Evolutionary conservation across 2,113 vertebrate species (phyloP).

Genomic region (Dascyllus trimaculatus): DNA sequence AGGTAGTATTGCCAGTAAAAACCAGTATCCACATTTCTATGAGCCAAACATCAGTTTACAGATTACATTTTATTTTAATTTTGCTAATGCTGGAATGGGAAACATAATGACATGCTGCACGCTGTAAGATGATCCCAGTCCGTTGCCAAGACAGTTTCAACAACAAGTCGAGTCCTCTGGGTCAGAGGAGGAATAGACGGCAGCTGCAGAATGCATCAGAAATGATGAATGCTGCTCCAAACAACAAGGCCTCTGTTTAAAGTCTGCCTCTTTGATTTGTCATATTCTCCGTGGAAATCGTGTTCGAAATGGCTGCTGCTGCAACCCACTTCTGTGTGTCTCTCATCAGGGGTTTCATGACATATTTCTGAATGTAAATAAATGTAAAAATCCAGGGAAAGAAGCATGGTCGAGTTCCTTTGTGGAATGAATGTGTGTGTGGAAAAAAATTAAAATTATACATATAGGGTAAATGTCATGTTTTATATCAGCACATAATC

Average conservation of each 20-base stretch:
- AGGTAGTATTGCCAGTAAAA: background rate
- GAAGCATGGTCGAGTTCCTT: background rate
- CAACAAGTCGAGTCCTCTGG: constrained; percentile 31
- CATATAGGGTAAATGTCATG: no score
- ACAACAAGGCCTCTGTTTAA: constrained; percentile 65
- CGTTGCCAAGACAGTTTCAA: constrained; percentile 35
- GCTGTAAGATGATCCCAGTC: constrained; percentile 1
- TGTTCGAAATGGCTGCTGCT: background rate
- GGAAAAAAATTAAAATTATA: background rate
- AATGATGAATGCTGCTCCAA: constrained; percentile 50
- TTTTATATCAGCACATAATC: no score
- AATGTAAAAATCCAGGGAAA: no score
- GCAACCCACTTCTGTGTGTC: background rate
- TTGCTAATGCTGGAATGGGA: background rate
- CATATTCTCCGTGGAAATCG: constrained; percentile 28
- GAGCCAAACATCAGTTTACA: background rate
- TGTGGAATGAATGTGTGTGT: background rate
- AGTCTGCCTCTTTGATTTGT: constrained; percentile 38
- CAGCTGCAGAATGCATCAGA: constrained; percentile 77
- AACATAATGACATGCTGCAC: background rate
- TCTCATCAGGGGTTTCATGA: background rate
- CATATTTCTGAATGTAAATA: no score
- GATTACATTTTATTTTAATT: background rate
- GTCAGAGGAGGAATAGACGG: constrained; percentile 39
- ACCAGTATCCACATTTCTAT: background rate